These are phyloP conservation scores for Paraplagusia blochii DNA, from an alignment of 2,113 vertebrate species.

Conservation along the genomic window DNA sequence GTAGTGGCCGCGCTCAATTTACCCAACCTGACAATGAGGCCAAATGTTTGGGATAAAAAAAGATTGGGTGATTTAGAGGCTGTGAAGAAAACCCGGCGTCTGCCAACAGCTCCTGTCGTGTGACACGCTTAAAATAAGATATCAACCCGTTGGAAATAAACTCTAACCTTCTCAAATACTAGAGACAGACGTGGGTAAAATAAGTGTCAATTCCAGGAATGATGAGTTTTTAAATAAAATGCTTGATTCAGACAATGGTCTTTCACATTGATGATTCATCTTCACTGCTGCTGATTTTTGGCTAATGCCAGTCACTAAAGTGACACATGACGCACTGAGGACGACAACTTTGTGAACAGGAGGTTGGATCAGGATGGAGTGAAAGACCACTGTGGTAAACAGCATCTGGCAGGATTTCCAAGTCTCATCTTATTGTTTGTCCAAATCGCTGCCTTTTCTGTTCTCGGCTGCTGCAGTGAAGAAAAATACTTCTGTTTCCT, in stretches of 20 bases:
- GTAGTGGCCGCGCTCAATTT: neutral
- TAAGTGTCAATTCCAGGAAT: neutral
- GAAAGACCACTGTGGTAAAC: slow-evolving; percentile 5
- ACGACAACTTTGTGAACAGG: slow-evolving; percentile 21
- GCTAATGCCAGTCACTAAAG: slow-evolving; percentile 17
- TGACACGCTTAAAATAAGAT: slow-evolving; percentile 16
- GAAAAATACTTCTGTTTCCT: slow-evolving; percentile 13
- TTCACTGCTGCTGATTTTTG: slow-evolving; percentile 5
- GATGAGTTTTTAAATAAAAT: too few species aligned
- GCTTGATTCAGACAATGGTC: slow-evolving; percentile 1
- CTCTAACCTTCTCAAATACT: neutral
- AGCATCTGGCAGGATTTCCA: slow-evolving; percentile 17
- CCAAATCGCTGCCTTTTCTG: neutral
- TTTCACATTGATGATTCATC: slow-evolving; percentile 19
- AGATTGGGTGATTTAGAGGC: neutral
- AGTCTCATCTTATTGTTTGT: slow-evolving; percentile 22
- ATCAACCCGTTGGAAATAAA: slow-evolving; percentile 9
- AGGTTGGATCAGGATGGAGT: slow-evolving; percentile 34
- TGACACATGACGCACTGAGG: slow-evolving; percentile 9
- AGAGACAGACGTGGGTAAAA: slow-evolving; percentile 6
- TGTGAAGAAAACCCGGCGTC: neutral
- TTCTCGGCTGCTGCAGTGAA: slow-evolving; percentile 24
- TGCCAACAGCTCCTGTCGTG: neutral
- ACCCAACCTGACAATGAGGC: neutral
- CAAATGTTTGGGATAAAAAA: neutral